phyloP scores from a whole-genome alignment of 2,797 vertebrate species.

The Aphelocoma californica region DNA sequence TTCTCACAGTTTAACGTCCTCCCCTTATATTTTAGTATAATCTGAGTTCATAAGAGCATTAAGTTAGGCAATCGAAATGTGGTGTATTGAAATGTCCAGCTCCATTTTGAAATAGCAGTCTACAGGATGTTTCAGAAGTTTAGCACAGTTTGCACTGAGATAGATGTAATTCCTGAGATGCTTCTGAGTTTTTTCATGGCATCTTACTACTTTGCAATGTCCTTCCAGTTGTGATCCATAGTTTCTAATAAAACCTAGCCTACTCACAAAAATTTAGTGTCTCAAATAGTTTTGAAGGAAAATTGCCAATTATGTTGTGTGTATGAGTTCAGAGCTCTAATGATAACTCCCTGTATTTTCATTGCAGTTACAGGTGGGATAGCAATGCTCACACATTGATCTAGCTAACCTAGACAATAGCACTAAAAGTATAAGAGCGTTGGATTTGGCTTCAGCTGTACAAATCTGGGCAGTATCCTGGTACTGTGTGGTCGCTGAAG shows the following conservation, averaged over 20 bases:
- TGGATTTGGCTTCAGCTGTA: background rate
- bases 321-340: background rate
- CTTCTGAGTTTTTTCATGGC: background rate
- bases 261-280: background rate
- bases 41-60: background rate
- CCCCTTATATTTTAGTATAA: background rate
- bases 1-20: background rate
- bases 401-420: background rate
- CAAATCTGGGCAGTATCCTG: background rate
- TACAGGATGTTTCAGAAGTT: background rate
- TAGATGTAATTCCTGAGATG: background rate
- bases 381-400: background rate
- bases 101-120: background rate
- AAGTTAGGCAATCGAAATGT: background rate
- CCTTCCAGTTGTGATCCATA: background rate
- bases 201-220: background rate
- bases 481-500: background rate
- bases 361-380: background rate
- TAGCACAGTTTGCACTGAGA: background rate
- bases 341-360: background rate
- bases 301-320: background rate
- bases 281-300: background rate
- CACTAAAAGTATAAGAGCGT: background rate
- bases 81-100: background rate
- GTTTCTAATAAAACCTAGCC: background rate